These are phyloP conservation scores for Azemiops feae DNA, from an alignment of 2,113 vertebrate genomes.

Conservation along the genomic window DNA sequence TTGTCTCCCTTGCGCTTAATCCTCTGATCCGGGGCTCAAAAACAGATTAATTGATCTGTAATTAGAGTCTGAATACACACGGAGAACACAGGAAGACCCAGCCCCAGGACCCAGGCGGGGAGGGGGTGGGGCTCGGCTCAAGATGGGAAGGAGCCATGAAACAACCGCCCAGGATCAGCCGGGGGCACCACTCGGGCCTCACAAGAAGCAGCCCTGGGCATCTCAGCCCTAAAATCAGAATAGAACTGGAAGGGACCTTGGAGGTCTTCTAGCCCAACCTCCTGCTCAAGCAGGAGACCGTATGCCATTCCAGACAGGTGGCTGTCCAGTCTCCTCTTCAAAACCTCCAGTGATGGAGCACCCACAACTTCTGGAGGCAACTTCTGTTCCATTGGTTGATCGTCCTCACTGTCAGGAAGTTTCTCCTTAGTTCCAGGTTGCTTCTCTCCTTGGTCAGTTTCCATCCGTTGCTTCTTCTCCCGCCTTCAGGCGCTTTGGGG, in stretches of 20 bases:
- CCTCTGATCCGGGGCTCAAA: constrained; percentile 77
- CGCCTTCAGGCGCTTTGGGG: too few relatives aligned
- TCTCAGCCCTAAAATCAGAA: neutral
- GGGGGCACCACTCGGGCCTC: neutral
- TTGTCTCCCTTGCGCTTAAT: constrained; percentile 75
- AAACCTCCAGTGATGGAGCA: neutral
- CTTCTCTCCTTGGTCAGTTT: too few relatives aligned
- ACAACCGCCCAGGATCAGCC: neutral
- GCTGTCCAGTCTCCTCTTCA: neutral
- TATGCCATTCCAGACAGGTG: too few relatives aligned
- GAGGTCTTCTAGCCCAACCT: neutral
- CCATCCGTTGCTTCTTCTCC: too few relatives aligned
- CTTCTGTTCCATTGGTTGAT: neutral
- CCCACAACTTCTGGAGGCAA: neutral
- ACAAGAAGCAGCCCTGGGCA: neutral
- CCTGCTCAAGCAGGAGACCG: too few relatives aligned
- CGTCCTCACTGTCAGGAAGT: neutral
- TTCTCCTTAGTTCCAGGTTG: neutral
- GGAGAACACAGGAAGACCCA: neutral
- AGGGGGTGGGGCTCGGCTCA: neutral
- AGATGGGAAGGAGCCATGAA: neutral
- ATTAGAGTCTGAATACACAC: constrained; percentile 76
- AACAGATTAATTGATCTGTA: constrained; percentile 88
- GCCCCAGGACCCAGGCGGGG: neutral
- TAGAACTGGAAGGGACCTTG: neutral